A percentile compares a stretch with the other conserved stretches of the same genome.
Conservation (phyloP, 2,797 vertebrate species). For the Alcedo quadribrachys region DNA sequence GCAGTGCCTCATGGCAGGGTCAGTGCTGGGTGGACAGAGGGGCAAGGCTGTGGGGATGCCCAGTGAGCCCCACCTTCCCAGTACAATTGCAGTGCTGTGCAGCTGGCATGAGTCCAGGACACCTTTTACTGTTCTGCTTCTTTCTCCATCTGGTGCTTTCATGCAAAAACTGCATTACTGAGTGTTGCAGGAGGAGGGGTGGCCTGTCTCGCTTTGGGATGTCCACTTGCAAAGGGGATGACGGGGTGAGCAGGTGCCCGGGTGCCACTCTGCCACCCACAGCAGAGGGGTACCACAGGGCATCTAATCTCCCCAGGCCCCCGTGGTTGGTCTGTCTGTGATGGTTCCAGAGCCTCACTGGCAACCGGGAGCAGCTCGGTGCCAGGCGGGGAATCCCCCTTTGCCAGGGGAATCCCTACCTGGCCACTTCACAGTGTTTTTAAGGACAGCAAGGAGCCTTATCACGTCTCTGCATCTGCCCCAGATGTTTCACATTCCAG, state of each 20-base stretch:
- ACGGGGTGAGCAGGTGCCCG: fast-evolving
- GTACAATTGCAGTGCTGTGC: fast-evolving
- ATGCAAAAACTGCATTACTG: background rate
- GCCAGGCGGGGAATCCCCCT: background rate
- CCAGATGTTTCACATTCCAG: conserved; percentile 59
- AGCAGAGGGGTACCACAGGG: background rate
- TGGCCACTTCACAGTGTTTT: conserved; percentile 36
- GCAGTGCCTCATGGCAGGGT: fast-evolving
- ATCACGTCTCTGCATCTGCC: conserved; percentile 28
- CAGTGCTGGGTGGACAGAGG: fast-evolving
- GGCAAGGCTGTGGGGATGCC: fast-evolving
- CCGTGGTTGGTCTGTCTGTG: background rate
- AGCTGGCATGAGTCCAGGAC: background rate
- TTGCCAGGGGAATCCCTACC: conserved; percentile 36
- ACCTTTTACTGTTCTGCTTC: background rate
- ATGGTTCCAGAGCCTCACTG: background rate
- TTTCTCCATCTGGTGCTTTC: background rate
- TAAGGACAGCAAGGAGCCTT: conserved; percentile 48
- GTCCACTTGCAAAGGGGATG: background rate
- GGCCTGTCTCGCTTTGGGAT: background rate
- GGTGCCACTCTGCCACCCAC: background rate
- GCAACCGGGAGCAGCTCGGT: background rate
- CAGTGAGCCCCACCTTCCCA: background rate
- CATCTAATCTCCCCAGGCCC: background rate
- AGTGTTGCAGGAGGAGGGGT: background rate